These are phyloP conservation scores for Uropsilus gracilis DNA, from an alignment of 2,113 vertebrate species.

Conservation along the genomic window DNA sequence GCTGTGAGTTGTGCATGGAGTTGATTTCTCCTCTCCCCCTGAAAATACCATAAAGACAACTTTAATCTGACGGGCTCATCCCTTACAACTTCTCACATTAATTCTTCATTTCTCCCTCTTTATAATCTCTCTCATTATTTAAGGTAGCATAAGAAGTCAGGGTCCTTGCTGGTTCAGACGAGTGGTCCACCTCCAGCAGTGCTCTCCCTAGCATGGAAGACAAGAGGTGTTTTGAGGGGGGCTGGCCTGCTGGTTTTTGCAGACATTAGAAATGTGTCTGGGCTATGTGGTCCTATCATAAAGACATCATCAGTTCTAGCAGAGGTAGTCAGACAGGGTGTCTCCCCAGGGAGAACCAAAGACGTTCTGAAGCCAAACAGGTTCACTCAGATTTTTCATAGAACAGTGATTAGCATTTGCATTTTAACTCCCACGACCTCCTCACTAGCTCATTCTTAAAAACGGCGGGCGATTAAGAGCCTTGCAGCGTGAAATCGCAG, in stretches of 20 bases:
- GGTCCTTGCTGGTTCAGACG: background rate
- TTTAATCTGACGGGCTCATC: background rate
- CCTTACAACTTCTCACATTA: background rate
- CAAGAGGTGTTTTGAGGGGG: background rate
- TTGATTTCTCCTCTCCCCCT: background rate
- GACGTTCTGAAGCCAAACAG: background rate
- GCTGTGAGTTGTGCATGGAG: too few species aligned
- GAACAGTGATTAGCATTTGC: background rate
- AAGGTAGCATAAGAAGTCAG: background rate
- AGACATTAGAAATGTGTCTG: background rate
- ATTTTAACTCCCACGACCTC: background rate
- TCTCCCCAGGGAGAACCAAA: background rate
- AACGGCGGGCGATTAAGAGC: background rate
- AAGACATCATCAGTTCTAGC: fast-evolving
- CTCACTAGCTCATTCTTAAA: background rate
- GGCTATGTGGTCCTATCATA: background rate
- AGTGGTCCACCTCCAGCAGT: background rate
- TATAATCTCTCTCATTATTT: background rate
- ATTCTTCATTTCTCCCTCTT: background rate
- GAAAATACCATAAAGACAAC: background rate
- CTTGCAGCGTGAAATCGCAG: background rate
- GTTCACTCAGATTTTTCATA: background rate
- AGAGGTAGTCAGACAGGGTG: too few species aligned
- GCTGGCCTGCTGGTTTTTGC: too few species aligned
- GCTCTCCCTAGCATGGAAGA: background rate